phyloP scores from a whole-genome alignment of 2,888 invertebrate species.

The Leucophora obtusa region DNA sequence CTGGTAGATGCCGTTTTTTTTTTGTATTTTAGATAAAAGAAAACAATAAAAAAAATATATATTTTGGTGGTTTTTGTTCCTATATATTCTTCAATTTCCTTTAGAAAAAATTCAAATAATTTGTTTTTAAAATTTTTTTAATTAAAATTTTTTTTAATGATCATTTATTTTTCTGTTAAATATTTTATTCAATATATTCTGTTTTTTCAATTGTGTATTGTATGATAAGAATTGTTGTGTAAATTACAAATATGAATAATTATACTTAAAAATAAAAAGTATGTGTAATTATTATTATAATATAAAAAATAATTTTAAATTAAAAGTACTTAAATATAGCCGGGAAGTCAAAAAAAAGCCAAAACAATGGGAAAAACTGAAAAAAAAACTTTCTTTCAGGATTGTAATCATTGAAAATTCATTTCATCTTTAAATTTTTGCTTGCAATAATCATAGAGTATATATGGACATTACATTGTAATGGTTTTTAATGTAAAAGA shows the following conservation, averaged over 20 bases:
- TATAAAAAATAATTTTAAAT: slow-evolving; percentile 34
- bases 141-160: slow-evolving; percentile 2
- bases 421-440: too few species aligned
- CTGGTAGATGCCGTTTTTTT: slow-evolving; percentile 15
- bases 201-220: slow-evolving; percentile 10
- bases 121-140: slow-evolving; percentile 17
- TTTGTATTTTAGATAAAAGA: slow-evolving; percentile 11
- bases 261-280: slow-evolving; percentile 31
- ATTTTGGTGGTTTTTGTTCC: slow-evolving; percentile 51
- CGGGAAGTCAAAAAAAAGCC: slow-evolving; percentile 19
- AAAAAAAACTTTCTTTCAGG: neutral
- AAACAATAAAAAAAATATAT: slow-evolving; percentile 21
- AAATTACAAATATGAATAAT: slow-evolving; percentile 24
- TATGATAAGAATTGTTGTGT: slow-evolving; percentile 25
- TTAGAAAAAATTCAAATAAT: slow-evolving; percentile 35
- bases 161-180: slow-evolving; percentile 38
- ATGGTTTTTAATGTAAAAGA: too few species aligned
- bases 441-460: too few species aligned
- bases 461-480: too few species aligned
- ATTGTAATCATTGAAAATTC: neutral
- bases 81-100: slow-evolving; percentile 33
- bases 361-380: neutral
- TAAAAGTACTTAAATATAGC: slow-evolving; percentile 56
- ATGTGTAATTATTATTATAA: neutral
- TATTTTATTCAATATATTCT: slow-evolving; percentile 2